phyloP scores from a whole-genome alignment of 2,888 invertebrate genomes.

The Seira ritae region DNA sequence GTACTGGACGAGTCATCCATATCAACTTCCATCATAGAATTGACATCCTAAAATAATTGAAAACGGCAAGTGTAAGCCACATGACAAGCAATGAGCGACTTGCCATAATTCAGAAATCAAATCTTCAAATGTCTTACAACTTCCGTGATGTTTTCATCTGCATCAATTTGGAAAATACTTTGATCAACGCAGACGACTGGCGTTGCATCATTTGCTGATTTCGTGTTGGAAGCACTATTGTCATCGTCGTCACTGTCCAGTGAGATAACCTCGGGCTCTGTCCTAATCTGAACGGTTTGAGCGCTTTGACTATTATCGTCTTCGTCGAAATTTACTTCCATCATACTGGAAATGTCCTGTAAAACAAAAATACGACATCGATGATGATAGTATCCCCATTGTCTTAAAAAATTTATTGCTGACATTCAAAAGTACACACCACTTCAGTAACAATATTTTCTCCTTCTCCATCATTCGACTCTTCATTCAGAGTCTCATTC shows the following conservation, averaged over 20 bases:
- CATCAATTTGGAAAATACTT: constrained; percentile 44
- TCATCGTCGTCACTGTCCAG: constrained; percentile 40
- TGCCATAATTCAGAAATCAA: background rate
- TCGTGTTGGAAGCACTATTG: background rate
- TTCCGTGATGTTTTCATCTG: constrained; percentile 47
- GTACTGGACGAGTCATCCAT: background rate
- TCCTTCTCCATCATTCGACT: constrained; percentile 27
- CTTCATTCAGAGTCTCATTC: constrained; percentile 29
- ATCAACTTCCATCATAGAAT: constrained; percentile 47
- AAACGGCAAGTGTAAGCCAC: background rate
- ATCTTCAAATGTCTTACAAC: constrained; percentile 26
- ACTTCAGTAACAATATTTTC: constrained; percentile 52
- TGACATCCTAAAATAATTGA: background rate
- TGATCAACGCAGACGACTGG: background rate
- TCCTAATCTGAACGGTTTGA: background rate
- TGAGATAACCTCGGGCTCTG: constrained; percentile 41
- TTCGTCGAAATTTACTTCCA: constrained; percentile 63
- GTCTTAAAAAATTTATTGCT: background rate
- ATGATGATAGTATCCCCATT: too few relatives aligned
- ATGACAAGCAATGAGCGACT: background rate
- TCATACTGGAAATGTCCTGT: constrained; percentile 56
- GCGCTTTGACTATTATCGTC: background rate
- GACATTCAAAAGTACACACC: constrained; percentile 25
- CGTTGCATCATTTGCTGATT: constrained; percentile 59
- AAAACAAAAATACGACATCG: background rate